Base-by-base conservation (phyloP, 2,888 invertebrate genomes). In the Lasioglossum leucozonium region DNA sequence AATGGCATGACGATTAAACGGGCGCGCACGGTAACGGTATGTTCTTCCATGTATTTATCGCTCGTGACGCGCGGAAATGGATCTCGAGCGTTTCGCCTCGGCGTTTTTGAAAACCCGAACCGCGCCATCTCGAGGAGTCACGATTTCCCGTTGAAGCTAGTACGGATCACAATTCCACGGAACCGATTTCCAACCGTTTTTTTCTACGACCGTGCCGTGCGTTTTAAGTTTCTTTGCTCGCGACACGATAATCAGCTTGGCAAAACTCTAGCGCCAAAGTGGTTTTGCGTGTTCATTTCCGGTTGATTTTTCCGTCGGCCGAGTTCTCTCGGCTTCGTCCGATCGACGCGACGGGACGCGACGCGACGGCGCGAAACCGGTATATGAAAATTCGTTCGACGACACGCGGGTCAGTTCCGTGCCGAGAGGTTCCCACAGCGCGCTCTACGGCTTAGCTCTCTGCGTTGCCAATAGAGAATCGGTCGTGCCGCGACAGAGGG, bases 1-100 rank as follows among this genome's bases (percentile, higher is more conserved):
- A 79, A 74, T 77, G 75, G 55, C 55, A 71, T 69, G 73, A 79
- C 72, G 77, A 82, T 79, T 79, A 73, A 79, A 72, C 40, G n/a
- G n/a, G n/a, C n/a, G n/a, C n/a, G n/a, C n/a, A n/a, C n/a, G n/a
- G 22, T 77, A 85, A 86, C 86, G 82, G 79, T 85, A 71, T 40
- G 37, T 71, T 71, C 79, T 40, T 79, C 37, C 16, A 47, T 42
- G 51, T 10, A 3, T 51, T 58, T 47, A 47, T 30, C 47, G 34
- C 44, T n/a, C 58, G n/a, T 22, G 34, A 4, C 67, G 22, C 37
- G 18, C 67, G 67, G 67, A 67, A 67, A 58, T 26, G n/a, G 13
- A n/a, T 58, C 58, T 58, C 58, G 26, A 58, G 58, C 58, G 26
- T 13, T 58, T 58, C 13, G n/a, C 58, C 4, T 58, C 58, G 13